phyloP scores from a whole-genome alignment of 2,113 vertebrate genomes.

The Microcebus jonahi region DNA sequence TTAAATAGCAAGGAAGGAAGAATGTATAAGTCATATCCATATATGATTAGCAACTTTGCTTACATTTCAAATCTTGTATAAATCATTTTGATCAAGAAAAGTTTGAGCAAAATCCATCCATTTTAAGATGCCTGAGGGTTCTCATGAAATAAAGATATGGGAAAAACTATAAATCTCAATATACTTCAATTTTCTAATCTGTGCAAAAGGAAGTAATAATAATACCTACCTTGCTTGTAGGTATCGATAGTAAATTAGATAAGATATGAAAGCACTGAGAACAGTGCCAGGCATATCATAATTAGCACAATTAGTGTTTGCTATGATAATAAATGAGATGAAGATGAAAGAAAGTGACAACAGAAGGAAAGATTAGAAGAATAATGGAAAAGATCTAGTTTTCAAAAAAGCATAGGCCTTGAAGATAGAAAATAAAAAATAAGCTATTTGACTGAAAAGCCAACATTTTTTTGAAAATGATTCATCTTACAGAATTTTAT shows the following conservation, averaged over 20 bases:
- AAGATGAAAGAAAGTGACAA: neutral
- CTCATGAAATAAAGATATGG: neutral
- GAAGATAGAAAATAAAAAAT: neutral
- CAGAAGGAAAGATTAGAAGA: neutral
- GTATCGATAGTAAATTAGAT: neutral
- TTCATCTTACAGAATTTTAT: neutral
- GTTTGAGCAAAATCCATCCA: neutral
- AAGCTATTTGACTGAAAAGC: neutral
- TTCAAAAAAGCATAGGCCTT: neutral
- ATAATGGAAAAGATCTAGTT: neutral
- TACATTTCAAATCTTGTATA: neutral
- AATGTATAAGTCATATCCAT: neutral
- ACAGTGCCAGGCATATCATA: neutral
- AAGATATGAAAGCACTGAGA: neutral
- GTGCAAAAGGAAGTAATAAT: neutral
- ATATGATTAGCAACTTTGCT: neutral
- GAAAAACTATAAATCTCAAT: neutral
- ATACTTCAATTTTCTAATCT: neutral
- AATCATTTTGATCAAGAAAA: constrained; percentile 20
- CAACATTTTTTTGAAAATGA: neutral
- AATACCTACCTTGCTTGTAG: neutral
- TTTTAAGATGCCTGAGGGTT: neutral
- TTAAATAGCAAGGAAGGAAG: neutral
- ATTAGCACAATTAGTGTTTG: neutral
- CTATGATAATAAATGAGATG: neutral